These are phyloP conservation scores for Rhinolophus ferrumequinum DNA, from an alignment of 2,113 vertebrate genomes.

Conservation along the genomic window DNA sequence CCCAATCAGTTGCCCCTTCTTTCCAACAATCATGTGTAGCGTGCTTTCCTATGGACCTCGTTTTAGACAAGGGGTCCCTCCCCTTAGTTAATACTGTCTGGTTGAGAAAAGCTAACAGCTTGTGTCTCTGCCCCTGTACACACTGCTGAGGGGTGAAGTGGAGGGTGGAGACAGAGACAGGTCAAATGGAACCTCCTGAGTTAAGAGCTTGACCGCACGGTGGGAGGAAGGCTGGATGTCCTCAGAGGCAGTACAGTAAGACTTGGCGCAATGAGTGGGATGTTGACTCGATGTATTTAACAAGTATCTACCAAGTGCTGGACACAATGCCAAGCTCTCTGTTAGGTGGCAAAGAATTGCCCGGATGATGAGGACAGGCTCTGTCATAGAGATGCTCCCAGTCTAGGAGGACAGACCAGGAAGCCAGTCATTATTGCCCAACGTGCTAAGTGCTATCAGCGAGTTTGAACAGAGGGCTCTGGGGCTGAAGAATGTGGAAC, in stretches of 20 bases:
- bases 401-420: not conserved
- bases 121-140: not conserved
- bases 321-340: not conserved
- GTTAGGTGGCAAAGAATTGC: not conserved
- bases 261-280: not conserved
- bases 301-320: conserved; percentile 16
- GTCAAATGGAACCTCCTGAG: conserved; percentile 5
- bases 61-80: conserved; percentile 33
- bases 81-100: not conserved
- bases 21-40: not conserved
- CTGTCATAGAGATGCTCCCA: not conserved
- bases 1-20: not conserved
- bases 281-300: conserved; percentile 42
- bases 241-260: not conserved
- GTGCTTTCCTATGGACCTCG: not conserved
- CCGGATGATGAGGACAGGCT: not conserved
- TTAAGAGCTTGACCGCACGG: not conserved
- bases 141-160: not conserved
- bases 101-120: not conserved
- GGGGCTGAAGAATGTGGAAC: not conserved
- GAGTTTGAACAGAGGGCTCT: not conserved
- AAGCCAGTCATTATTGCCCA: not conserved
- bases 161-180: not conserved
- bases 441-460: not conserved
- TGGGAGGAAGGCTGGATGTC: not conserved